Percentiles rank a stretch among this genome's conserved stretches.
Evolutionary conservation across 2,113 vertebrate genomes (phyloP).

Genomic region (Dissostichus mawsoni): DNA sequence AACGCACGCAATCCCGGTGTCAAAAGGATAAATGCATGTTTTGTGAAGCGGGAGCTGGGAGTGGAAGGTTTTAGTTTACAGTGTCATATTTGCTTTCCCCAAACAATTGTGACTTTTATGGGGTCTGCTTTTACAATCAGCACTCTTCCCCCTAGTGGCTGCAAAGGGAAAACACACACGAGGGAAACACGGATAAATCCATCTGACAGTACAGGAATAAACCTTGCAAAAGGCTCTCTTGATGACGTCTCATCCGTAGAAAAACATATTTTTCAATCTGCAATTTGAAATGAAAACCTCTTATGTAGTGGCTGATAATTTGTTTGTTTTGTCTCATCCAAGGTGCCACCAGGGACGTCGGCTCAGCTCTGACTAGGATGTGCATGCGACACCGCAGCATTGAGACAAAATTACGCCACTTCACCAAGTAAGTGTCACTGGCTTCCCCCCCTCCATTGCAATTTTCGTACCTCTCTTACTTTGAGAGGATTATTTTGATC

Average conservation of each 20-base stretch:
- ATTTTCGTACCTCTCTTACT: conserved; percentile 16
- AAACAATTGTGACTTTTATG: conserved; percentile 53
- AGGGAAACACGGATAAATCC: background rate
- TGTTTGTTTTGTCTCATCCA: conserved; percentile 49
- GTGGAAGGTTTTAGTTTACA: background rate
- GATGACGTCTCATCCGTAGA: background rate
- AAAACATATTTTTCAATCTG: background rate
- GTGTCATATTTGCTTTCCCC: conserved; percentile 37
- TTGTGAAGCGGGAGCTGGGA: background rate
- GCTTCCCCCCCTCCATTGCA: conserved; percentile 1
- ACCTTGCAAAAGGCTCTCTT: conserved; percentile 13
- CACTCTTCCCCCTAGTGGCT: conserved; percentile 42
- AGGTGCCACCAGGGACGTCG: conserved; percentile 97
- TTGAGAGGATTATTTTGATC: conserved; percentile 11
- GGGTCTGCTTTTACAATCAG: background rate
- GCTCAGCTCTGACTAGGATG: conserved; percentile 97
- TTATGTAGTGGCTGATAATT: background rate
- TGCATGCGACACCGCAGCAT: conserved; percentile 99
- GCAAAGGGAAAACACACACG: background rate
- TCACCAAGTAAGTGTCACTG: conserved; percentile 91
- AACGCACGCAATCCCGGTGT: background rate
- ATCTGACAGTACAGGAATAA: conserved; percentile 18
- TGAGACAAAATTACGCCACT: conserved; percentile 96
- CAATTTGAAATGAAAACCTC: conserved; percentile 2
- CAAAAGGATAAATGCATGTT: conserved; percentile 10